These are phyloP conservation scores for Bellardia bayeri DNA, from an alignment of 2,888 invertebrate genomes.

Conservation along the genomic window DNA sequence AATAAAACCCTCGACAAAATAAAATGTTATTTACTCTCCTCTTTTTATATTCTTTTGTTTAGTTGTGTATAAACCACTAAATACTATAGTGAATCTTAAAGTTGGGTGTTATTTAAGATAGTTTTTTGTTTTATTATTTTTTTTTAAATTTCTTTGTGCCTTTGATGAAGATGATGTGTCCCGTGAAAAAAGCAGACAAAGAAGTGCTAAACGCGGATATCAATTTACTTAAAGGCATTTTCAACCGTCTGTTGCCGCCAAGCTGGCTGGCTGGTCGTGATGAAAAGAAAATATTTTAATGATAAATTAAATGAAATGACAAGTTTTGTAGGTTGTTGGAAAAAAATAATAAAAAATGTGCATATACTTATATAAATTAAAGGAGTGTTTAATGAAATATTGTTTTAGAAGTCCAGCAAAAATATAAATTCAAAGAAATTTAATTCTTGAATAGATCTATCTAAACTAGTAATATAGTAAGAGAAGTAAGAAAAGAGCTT, in stretches of 20 bases:
- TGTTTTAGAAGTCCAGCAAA: neutral
- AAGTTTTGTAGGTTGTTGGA: conserved; percentile 33
- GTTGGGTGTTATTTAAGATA: conserved; percentile 54
- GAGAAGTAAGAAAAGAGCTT: no score
- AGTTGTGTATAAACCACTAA: conserved; percentile 4
- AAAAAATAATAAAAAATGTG: neutral
- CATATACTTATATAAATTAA: neutral
- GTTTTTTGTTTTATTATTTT: conserved; percentile 20
- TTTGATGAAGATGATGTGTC: neutral
- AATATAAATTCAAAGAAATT: no score
- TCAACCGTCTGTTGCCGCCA: conserved; percentile 69
- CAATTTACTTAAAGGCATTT: conserved; percentile 67
- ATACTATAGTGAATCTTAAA: conserved; percentile 46
- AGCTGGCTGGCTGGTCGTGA: conserved; percentile 69
- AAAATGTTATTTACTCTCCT: conserved; percentile 54
- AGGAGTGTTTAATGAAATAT: neutral
- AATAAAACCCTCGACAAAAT: conserved; percentile 15
- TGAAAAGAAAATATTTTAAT: conserved; percentile 45
- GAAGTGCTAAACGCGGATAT: conserved; percentile 55
- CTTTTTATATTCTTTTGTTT: conserved; percentile 10
- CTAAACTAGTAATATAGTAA: neutral
- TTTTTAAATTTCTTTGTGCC: neutral
- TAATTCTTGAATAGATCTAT: no score
- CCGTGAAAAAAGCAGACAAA: neutral
- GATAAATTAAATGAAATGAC: conserved; percentile 59